Evolutionary conservation across 2,797 vertebrate species (phyloP).

Genomic region (Acomys russatus): DNA sequence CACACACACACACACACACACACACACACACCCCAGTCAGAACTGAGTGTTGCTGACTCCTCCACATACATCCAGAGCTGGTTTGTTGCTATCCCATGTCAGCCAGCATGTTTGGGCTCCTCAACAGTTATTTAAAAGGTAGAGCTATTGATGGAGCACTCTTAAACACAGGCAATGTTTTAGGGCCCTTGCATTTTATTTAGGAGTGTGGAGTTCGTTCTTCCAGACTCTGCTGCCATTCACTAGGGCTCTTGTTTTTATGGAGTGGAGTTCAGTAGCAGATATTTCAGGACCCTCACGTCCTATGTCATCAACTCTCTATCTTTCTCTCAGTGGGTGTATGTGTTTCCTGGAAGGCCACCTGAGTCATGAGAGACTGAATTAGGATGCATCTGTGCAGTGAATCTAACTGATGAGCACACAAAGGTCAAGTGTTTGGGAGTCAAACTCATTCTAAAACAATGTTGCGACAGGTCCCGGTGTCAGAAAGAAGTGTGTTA

Average conservation of each 20-base stretch:
- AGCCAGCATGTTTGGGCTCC: background rate
- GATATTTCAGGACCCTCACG: background rate
- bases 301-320: too few species aligned
- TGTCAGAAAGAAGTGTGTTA: background rate
- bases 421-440: background rate
- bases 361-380: background rate
- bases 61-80: background rate
- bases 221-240: background rate
- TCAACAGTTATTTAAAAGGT: background rate
- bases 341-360: background rate
- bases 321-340: background rate
- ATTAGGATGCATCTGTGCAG: background rate
- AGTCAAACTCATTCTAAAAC: constrained; percentile 38
- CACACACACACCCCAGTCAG: too few species aligned
- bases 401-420: background rate
- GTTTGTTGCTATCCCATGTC: too few species aligned
- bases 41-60: background rate
- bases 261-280: background rate
- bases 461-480: background rate
- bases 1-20: too few species aligned
- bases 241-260: background rate
- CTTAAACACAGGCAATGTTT: background rate
- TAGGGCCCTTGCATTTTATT: background rate
- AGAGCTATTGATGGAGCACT: background rate
- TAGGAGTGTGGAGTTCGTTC: background rate